phyloP scores from a whole-genome alignment of 1,140 invertebrate species.

The Diabrotica virgifera region DNA sequence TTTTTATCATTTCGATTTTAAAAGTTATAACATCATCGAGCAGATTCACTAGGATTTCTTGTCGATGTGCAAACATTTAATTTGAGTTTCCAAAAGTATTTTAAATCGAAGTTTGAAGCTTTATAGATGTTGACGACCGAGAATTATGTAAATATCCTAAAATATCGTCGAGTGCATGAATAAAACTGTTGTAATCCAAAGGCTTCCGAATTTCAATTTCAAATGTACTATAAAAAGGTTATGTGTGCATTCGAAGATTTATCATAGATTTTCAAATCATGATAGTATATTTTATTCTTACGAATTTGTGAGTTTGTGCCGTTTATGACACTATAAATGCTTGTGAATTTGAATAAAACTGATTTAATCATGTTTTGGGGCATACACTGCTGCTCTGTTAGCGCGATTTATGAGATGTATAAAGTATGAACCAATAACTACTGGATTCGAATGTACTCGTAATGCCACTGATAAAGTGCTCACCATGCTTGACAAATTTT shows the following conservation, averaged over 20 bases:
- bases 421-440: neutral
- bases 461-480: neutral
- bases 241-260: neutral
- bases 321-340: neutral
- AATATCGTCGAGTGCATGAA: neutral
- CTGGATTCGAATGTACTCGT: neutral
- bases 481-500: neutral
- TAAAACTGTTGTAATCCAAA: neutral
- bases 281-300: neutral
- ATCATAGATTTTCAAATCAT: neutral
- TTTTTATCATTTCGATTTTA: too few species aligned
- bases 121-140: neutral
- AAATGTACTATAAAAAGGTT: neutral
- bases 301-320: neutral
- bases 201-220: neutral
- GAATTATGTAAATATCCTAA: neutral
- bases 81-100: neutral
- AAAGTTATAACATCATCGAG: too few species aligned
- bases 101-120: neutral
- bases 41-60: too few species aligned
- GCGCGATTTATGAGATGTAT: neutral
- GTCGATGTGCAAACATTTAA: neutral
- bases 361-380: neutral
- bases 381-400: neutral
- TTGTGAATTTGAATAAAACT: slow-evolving; percentile 3